Base-by-base conservation (phyloP, 2,797 vertebrate species). In the Amazona ochrocephala region DNA sequence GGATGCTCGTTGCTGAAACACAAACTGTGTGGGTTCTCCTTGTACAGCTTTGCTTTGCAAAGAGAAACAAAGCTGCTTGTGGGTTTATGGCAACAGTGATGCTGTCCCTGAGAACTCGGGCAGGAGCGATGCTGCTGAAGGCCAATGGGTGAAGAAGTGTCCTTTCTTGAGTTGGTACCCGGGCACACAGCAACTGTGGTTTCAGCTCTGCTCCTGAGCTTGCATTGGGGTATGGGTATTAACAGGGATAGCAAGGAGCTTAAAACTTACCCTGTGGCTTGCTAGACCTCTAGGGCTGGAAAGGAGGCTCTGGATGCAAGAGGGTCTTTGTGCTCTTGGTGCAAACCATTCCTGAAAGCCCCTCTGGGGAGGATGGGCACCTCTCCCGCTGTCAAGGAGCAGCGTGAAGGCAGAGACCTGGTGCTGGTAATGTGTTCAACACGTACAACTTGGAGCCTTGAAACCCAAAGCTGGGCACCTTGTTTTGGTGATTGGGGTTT, bases 241-340 rank as follows among this genome's bases (percentile, higher is more conserved):
- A 34, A 22, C 0, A 0, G 1, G n/a, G 51, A 13, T 39, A 14
- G 37, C 0, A 1, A 44, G 54, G 67, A 26, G 44, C 58, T 89
- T 34, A 12, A 0, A 42, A 24, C 5, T 7, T 13, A 13, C 19
- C 34, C 67, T 24, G 66, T 5, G 39, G 74, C 5, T 61, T 45
- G 18, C 58, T 24, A 9, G 29, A 26, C 26, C 39, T 44, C 62
- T 21, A 32, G 34, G 45, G 42, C 29, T 73, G 84, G 17, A 7
- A 56, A 24, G 20, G 9, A 29, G 8, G 22, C 45, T 51, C 23
- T 64, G 50, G 39, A 2, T 54, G 61, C 15, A 53, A 39, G n/a
- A 66, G 9, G 21, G 20, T 39, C 51, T 60, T 9, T 13, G n/a
- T 47, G 48, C 20, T 6, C 34, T 61, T 37, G 23, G 32, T 50